Evolutionary conservation across 1,140 invertebrate genomes (phyloP).

Genomic region (Drosophila takahashii): DNA sequence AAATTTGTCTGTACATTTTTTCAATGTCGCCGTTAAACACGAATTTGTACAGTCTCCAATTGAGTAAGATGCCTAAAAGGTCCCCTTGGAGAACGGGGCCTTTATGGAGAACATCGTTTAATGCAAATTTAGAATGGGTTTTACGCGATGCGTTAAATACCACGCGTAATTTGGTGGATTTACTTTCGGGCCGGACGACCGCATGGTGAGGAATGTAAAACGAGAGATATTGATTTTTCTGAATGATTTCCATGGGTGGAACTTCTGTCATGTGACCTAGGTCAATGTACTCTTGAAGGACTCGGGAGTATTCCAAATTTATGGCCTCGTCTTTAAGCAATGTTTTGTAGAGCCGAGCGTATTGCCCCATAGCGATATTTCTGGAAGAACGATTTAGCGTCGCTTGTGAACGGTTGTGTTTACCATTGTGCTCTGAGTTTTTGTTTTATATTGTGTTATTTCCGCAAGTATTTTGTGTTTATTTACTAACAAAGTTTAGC

Average conservation of each 20-base stretch:
- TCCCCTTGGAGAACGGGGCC: too few species aligned
- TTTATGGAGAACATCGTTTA: not conserved
- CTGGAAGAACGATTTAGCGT: not conserved
- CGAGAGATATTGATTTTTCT: not conserved
- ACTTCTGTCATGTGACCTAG: too few species aligned
- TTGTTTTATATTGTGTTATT: too few species aligned
- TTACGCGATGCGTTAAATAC: not conserved
- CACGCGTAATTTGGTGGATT: not conserved
- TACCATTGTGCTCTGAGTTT: too few species aligned
- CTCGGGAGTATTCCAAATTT: not conserved
- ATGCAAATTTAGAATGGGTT: not conserved
- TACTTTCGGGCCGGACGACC: not conserved
- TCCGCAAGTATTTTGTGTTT: too few species aligned
- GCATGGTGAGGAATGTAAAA: not conserved
- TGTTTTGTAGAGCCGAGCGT: not conserved
- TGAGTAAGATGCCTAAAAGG: too few species aligned
- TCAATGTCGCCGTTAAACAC: not conserved
- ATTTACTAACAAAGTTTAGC: too few species aligned
- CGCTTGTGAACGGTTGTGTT: too few species aligned
- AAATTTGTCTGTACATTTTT: not conserved
- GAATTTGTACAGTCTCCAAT: not conserved
- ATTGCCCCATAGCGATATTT: not conserved
- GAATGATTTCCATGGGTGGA: too few species aligned
- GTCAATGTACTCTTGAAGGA: too few species aligned
- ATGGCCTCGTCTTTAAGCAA: not conserved